Conservation (phyloP, 2,888 invertebrate species). For the Melinaea marsaeus region DNA sequence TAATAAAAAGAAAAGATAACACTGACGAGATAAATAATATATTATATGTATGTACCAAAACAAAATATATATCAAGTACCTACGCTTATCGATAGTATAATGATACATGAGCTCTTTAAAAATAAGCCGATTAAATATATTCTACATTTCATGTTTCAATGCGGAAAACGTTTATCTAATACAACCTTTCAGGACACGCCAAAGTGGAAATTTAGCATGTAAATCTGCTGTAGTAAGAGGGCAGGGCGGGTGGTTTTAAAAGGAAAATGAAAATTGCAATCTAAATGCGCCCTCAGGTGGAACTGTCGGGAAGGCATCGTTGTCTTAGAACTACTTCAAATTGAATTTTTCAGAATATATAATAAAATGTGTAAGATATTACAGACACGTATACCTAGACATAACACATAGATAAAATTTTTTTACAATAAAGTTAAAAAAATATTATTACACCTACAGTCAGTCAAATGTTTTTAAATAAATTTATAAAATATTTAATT, state of each 20-base stretch:
- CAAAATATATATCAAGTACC: too few species aligned
- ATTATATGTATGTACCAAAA: too few species aligned
- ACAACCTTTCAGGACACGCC: conserved; percentile 28
- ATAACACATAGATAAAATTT: too few species aligned
- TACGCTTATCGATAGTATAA: not conserved
- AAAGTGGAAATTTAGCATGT: conserved; percentile 56
- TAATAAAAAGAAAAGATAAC: too few species aligned
- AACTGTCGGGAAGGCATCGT: conserved; percentile 42
- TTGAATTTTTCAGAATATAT: conserved; percentile 32
- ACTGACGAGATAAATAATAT: too few species aligned
- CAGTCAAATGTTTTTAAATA: too few species aligned
- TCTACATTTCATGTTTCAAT: conserved; percentile 27
- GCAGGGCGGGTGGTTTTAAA: conserved; percentile 54
- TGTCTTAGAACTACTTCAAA: conserved; percentile 42
- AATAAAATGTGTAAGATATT: too few species aligned
- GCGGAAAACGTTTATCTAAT: conserved; percentile 29
- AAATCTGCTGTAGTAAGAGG: conserved; percentile 51
- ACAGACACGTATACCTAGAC: too few species aligned
- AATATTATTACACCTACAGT: too few species aligned
- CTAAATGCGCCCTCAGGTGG: conserved; percentile 68
- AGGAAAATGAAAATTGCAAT: conserved; percentile 73
- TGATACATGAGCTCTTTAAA: not conserved
- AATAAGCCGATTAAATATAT: conserved; percentile 23
- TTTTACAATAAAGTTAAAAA: too few species aligned
- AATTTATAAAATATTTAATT: too few species aligned